These are phyloP conservation scores for Apis florea DNA, from an alignment of 1,140 invertebrate genomes.

Conservation along the genomic window DNA sequence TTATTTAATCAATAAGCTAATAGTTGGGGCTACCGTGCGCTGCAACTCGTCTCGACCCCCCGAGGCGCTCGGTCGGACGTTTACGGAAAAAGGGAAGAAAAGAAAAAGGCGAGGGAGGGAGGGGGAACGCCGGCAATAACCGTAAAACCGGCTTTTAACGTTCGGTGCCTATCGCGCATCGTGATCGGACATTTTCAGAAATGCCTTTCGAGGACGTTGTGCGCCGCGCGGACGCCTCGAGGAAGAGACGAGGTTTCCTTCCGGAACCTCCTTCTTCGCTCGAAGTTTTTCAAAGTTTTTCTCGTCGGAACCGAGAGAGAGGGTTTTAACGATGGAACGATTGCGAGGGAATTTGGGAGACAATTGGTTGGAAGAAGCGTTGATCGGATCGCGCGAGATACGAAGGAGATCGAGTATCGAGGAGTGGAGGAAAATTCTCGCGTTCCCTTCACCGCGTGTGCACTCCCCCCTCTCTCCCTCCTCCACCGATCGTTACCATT, in stretches of 20 bases:
- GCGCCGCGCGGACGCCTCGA: no score
- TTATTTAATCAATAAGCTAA: conserved; percentile 65
- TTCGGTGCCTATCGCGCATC: conserved; percentile 66
- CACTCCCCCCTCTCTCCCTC: not conserved
- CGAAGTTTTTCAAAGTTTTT: no score
- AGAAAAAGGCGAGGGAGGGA: not conserved
- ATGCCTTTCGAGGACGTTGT: conserved; percentile 33
- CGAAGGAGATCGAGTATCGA: not conserved
- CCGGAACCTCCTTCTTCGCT: no score
- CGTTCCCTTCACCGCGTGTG: conserved; percentile 28
- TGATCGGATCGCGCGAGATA: no score
- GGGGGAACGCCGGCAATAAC: conserved; percentile 61
- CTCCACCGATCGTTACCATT: conserved; percentile 24
- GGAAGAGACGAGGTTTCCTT: no score
- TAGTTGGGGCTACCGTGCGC: conserved; percentile 66
- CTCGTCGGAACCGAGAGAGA: no score
- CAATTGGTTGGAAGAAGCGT: no score
- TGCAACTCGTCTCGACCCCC: conserved; percentile 62
- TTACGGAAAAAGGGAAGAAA: not conserved
- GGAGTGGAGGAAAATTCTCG: conserved; percentile 1
- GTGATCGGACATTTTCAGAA: conserved; percentile 66
- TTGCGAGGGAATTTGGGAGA: no score
- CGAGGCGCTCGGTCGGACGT: conserved; percentile 25
- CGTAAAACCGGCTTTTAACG: conserved; percentile 74
- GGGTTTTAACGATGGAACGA: no score